Percentiles rank a stretch among this genome's conserved stretches.
Conservation (phyloP, 2,113 vertebrate species). For the Melanocharis versteri region DNA sequence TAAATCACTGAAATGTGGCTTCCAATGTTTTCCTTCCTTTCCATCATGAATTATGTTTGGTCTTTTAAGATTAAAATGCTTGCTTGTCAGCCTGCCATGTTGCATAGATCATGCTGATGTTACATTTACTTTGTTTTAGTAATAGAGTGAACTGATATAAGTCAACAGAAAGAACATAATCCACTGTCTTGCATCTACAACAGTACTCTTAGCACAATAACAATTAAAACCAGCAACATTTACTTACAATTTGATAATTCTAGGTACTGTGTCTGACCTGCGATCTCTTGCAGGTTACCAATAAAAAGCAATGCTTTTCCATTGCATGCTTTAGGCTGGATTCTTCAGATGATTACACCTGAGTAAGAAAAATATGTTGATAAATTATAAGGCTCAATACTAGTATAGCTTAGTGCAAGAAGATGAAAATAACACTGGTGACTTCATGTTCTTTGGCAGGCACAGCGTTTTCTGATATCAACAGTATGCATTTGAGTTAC, state of each 20-base stretch:
- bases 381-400: not conserved
- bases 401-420: not conserved
- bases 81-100: not conserved
- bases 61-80: not conserved
- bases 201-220: not conserved
- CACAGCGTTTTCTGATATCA: not conserved
- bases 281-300: not conserved
- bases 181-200: not conserved
- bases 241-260: not conserved
- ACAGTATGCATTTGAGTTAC: not conserved
- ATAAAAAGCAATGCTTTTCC: not conserved
- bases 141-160: not conserved
- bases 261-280: not conserved
- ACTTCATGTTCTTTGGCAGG: not conserved
- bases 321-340: not conserved
- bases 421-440: not conserved
- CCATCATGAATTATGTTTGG: not conserved
- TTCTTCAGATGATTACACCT: not conserved
- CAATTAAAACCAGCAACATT: not conserved
- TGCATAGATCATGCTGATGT: not conserved
- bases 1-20: not conserved
- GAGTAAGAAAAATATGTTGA: not conserved
- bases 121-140: not conserved
- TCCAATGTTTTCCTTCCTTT: not conserved
- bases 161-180: not conserved